These are phyloP conservation scores for Tromatobia lineatoria DNA, from an alignment of 2,888 invertebrate genomes.

Conservation along the genomic window DNA sequence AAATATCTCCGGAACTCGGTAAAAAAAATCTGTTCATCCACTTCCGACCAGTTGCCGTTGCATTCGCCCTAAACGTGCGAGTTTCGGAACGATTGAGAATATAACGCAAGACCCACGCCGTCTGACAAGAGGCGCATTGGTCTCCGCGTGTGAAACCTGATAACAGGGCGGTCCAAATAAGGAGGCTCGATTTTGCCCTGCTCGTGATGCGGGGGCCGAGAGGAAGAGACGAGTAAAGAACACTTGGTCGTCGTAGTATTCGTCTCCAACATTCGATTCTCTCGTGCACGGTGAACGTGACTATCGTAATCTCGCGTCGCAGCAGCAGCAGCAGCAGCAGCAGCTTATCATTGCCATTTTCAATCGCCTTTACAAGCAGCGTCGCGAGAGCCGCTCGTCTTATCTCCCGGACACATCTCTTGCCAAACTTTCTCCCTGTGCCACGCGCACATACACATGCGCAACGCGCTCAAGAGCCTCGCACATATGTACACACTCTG, in stretches of 20 bases:
- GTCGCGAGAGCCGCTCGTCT: constrained; percentile 75
- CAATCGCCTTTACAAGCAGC: constrained; percentile 73
- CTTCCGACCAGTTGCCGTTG: too few relatives aligned
- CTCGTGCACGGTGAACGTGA: background rate
- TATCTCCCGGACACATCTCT: constrained; percentile 85
- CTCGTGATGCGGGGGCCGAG: constrained; percentile 57
- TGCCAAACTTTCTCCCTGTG: constrained; percentile 79
- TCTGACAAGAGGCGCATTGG: constrained; percentile 71
- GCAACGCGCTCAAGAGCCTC: constrained; percentile 37
- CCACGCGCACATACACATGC: constrained; percentile 63
- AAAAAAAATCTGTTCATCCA: too few relatives aligned
- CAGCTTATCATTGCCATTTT: constrained; percentile 84
- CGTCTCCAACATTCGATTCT: background rate
- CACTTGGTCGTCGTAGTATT: constrained; percentile 40
- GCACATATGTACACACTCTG: background rate
- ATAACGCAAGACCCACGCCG: too few relatives aligned
- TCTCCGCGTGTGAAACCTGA: constrained; percentile 84
- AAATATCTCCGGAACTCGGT: too few relatives aligned
- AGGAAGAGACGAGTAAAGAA: constrained; percentile 61
- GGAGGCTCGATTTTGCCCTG: constrained; percentile 78
- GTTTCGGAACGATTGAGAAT: too few relatives aligned
- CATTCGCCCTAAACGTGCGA: too few relatives aligned
- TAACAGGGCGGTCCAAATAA: constrained; percentile 85
- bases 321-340: constrained; percentile 19
- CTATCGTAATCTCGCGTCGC: constrained; percentile 3